A percentile compares a stretch with the other conserved stretches of the same genome.
These are phyloP conservation scores for Alouatta palliata DNA, from an alignment of 2,113 vertebrate genomes.

Conservation along the genomic window DNA sequence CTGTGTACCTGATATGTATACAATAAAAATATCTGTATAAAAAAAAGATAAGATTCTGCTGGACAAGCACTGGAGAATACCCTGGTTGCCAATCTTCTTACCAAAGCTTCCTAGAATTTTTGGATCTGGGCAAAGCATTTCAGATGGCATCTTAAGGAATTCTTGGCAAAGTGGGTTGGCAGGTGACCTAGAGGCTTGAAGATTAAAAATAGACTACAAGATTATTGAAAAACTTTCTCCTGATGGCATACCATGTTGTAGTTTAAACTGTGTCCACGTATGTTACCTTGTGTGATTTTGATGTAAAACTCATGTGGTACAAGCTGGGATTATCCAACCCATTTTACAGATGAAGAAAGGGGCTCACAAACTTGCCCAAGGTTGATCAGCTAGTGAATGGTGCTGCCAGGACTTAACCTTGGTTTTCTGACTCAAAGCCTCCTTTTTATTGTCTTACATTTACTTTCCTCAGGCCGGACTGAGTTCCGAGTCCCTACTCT, in stretches of 20 bases:
- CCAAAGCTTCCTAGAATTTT: slow-evolving; percentile 1
- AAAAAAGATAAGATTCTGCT: neutral
- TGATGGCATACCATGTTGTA: neutral
- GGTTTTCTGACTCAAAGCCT: neutral
- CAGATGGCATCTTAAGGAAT: slow-evolving; percentile 34
- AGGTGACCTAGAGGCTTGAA: neutral
- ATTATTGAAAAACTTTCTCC: slow-evolving; percentile 2
- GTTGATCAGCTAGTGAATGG: neutral
- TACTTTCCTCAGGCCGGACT: neutral
- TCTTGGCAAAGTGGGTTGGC: slow-evolving; percentile 41
- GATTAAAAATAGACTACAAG: slow-evolving; percentile 35
- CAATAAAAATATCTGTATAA: too few relatives aligned
- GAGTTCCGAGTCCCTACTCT: neutral
- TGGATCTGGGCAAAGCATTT: slow-evolving; percentile 29
- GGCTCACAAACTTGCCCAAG: neutral
- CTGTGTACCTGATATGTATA: too few relatives aligned
- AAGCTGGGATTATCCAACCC: neutral
- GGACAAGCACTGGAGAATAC: neutral
- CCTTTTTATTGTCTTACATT: neutral
- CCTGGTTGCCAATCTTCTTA: neutral
- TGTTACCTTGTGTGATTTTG: neutral
- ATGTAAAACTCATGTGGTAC: neutral
- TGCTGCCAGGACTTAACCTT: neutral
- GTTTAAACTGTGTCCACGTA: neutral
- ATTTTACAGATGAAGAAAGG: neutral